A percentile compares a stretch with the other conserved stretches of the same genome.
phyloP scores from a whole-genome alignment of 2,888 invertebrate species.

The Coenonympha arcania region DNA sequence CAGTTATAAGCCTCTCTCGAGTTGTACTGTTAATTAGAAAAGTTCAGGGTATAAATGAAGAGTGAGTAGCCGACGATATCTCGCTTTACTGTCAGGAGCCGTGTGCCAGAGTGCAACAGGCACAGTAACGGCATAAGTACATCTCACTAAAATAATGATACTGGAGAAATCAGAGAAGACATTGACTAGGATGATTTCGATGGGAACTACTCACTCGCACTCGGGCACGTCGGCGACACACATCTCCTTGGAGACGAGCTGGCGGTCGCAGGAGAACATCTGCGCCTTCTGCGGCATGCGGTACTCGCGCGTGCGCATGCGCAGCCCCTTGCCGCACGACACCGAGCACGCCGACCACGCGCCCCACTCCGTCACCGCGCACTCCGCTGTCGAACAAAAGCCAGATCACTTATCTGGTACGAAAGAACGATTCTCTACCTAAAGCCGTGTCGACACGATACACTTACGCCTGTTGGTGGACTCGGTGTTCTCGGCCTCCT shows the following conservation, averaged over 20 bases:
- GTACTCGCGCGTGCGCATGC: slow-evolving; percentile 84
- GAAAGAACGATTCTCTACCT: too few species aligned
- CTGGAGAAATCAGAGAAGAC: too few species aligned
- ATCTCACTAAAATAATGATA: too few species aligned
- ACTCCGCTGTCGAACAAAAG: slow-evolving; percentile 80
- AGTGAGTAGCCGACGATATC: background rate
- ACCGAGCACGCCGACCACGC: slow-evolving; percentile 88
- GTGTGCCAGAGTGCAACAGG: too few species aligned
- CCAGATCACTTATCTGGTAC: background rate
- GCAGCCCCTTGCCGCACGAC: slow-evolving; percentile 89
- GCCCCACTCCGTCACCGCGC: slow-evolving; percentile 83
- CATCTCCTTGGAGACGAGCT: slow-evolving; percentile 91
- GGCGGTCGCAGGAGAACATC: slow-evolving; percentile 79
- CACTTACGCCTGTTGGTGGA: slow-evolving; percentile 78
- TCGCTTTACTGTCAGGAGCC: too few species aligned
- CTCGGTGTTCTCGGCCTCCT: slow-evolving; percentile 80
- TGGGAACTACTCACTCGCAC: slow-evolving; percentile 80
- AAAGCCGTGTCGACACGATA: too few species aligned
- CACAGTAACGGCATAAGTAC: too few species aligned
- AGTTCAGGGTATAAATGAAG: background rate
- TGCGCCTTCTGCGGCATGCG: slow-evolving; percentile 80
- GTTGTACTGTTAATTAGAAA: too few species aligned
- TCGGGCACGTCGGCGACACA: slow-evolving; percentile 84
- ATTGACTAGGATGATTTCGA: too few species aligned
- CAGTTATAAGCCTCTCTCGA: too few species aligned